These are phyloP conservation scores for Yponomeuta malinellus DNA, from an alignment of 2,888 invertebrate species.

Conservation along the genomic window DNA sequence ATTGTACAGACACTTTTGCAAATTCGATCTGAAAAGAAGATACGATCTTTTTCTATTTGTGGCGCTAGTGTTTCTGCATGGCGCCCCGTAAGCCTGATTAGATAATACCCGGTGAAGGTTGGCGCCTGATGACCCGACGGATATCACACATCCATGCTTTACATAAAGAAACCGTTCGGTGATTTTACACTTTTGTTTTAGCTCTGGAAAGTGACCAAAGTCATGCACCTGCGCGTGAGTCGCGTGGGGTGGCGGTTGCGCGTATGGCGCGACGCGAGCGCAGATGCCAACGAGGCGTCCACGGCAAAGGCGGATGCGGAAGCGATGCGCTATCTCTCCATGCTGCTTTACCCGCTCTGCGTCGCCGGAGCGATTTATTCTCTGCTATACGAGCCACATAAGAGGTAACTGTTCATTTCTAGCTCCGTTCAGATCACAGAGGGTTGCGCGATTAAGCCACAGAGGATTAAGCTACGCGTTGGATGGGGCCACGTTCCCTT, in stretches of 20 bases:
- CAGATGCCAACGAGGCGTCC: conserved; percentile 78
- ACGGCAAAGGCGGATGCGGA: conserved; percentile 93
- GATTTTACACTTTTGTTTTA: conserved; percentile 42
- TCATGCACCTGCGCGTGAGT: conserved; percentile 82
- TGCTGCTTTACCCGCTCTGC: conserved; percentile 92
- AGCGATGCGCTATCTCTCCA: conserved; percentile 94
- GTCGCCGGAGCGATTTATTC: conserved; percentile 93
- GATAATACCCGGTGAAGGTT: no score
- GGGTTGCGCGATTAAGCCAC: background rate
- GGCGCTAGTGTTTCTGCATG: no score
- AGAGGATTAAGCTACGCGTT: background rate
- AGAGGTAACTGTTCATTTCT: conserved; percentile 77
- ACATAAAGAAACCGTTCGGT: no score
- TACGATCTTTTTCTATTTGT: no score
- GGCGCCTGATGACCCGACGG: no score
- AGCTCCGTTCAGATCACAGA: background rate
- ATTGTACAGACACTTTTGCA: no score
- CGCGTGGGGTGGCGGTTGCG: conserved; percentile 51
- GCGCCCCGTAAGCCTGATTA: no score
- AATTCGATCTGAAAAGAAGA: no score
- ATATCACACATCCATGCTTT: no score
- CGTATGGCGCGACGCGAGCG: conserved; percentile 60
- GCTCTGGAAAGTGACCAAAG: conserved; percentile 97
- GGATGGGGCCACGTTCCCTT: no score
- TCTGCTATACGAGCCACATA: conserved; percentile 94